phyloP scores from a whole-genome alignment of 2,113 vertebrate species.

The Erythrolamprus reginae region DNA sequence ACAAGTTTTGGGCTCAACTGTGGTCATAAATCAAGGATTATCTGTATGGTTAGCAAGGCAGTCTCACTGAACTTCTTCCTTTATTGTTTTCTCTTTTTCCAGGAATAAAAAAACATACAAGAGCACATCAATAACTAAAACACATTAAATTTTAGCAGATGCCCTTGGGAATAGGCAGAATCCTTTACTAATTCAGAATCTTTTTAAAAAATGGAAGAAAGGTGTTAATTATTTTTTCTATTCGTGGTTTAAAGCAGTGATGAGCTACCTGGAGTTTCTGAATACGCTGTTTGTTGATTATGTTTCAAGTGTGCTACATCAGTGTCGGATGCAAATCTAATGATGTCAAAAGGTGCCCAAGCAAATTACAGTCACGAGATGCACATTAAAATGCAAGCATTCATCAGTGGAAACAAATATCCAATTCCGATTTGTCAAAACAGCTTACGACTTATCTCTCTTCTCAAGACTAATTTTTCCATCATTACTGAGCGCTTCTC shows the following conservation, averaged over 20 bases:
- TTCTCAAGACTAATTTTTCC: neutral
- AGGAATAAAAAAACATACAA: neutral
- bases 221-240: neutral
- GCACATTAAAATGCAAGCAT: neutral
- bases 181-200: constrained; percentile 21
- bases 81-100: neutral
- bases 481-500: neutral
- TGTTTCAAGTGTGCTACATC: constrained; percentile 8
- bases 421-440: neutral
- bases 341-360: constrained; percentile 9
- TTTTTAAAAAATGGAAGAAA: neutral
- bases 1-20: neutral
- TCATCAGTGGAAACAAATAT: constrained; percentile 6
- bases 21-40: neutral
- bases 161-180: constrained; percentile 8
- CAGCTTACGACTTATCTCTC: neutral
- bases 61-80: neutral
- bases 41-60: neutral
- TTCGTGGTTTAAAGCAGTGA: neutral
- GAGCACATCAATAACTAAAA: neutral
- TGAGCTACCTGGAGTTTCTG: constrained; percentile 8
- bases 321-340: constrained; percentile 9
- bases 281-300: constrained; percentile 19
- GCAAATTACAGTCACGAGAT: constrained; percentile 5
- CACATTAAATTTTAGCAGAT: constrained; percentile 25